Evolutionary conservation across 2,113 vertebrate genomes (phyloP).

Genomic region (Sinocyclocheilus anophthalmus): DNA sequence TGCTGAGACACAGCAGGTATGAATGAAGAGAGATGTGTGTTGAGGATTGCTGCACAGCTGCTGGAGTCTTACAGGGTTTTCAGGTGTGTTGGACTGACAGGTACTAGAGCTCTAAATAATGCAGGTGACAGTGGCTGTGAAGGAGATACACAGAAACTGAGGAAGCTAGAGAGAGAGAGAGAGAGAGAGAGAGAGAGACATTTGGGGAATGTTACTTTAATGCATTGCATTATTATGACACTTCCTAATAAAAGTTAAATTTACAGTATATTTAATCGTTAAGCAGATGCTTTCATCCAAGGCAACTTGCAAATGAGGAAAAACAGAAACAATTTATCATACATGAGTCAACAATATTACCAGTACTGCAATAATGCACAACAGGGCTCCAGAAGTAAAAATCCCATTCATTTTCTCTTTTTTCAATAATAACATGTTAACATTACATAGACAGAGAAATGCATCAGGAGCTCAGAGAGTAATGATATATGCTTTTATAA

Average conservation of each 20-base stretch:
- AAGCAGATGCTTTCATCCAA: constrained; percentile 20
- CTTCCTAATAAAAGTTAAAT: not conserved
- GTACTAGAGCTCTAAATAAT: constrained; percentile 26
- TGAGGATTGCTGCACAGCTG: not conserved
- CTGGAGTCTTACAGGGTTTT: not conserved
- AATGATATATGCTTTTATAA: not conserved
- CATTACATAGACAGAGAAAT: not conserved
- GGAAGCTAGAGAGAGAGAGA: not conserved
- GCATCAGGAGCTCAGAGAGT: not conserved
- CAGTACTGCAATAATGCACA: not conserved
- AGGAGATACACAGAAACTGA: not conserved
- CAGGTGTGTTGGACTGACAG: constrained; percentile 6
- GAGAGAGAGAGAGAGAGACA: not conserved
- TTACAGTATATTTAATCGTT: constrained; percentile 5
- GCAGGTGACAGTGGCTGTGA: not conserved
- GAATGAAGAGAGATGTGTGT: not conserved
- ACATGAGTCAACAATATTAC: not conserved
- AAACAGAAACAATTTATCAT: not conserved
- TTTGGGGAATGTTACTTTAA: constrained; percentile 1
- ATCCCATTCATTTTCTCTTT: not conserved
- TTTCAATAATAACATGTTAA: not conserved
- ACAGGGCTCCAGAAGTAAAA: not conserved
- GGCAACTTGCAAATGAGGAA: not conserved
- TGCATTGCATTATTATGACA: not conserved
- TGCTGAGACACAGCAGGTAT: constrained; percentile 1